Evolutionary conservation across 2,113 vertebrate genomes (phyloP), one percentile per base, ranked within the genome.

Genomic region (Clupea harengus): DNA sequence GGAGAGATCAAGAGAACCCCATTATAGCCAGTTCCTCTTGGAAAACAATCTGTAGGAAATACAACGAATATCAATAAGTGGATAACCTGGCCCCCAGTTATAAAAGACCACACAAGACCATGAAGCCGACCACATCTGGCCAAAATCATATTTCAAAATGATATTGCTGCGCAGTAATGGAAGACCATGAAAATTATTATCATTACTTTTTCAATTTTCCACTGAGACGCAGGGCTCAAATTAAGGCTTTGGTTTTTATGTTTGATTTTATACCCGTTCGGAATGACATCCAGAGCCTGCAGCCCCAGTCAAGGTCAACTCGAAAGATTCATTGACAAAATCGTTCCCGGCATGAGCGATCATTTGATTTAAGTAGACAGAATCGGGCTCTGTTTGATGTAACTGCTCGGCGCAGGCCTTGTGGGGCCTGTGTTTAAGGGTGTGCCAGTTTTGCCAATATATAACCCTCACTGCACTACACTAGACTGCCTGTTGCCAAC

Each of bases 61-160:
- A 72, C 64, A 32, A 72, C 32, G 64, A 72, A 72, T 72, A 72
- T 72, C 64, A 72, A 72, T 72, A 72, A 72, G 64, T 72, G 64
- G n/a, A 72, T 72, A 72, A 72, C 64, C 64, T 72, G 64, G 25
- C 22, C 64, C 25, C 64, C 11, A 32, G 32, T 72, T 72, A 28
- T 10, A 72, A 72, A 72, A 67, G 9, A 32, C 11, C 64, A 1
- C 28, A 32, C 9, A n/a, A 72, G 64, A 72, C 64, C 32, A 72
- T 72, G 64, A 72, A 72, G 64, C n/a, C 64, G 11, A 13, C 64
- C 64, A 2, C 15, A 11, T 2, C n/a, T 72, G 64, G 64, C 64
- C 64, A 72, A 72, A 72, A 25, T 72, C 64, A 72, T 72, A 72
- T 72, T 72, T 72, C 64, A 72, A 72, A 72, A 72, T 4, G n/a